Percentiles rank a stretch among this genome's conserved stretches.
Evolutionary conservation across 2,113 vertebrate species (phyloP).

Genomic region (Malaclemys terrapin): DNA sequence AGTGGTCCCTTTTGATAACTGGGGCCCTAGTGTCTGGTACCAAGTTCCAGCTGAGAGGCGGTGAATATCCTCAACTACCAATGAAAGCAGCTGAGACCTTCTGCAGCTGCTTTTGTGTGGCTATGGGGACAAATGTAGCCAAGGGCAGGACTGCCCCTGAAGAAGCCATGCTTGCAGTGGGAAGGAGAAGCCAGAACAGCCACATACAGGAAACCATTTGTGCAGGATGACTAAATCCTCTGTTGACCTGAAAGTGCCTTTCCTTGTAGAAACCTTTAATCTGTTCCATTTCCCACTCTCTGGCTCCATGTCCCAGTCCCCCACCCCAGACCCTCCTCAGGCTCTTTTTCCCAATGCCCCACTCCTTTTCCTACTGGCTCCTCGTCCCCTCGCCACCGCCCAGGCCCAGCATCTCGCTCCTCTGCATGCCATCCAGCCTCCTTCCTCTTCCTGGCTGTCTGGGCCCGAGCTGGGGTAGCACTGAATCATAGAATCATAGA

Average conservation of each 20-base stretch:
- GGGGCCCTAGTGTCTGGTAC: background rate
- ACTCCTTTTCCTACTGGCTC: background rate
- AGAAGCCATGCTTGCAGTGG: background rate
- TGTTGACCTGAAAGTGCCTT: background rate
- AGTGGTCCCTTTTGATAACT: slow-evolving; percentile 28
- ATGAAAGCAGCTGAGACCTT: background rate
- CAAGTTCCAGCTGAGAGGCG: background rate
- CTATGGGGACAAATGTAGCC: background rate
- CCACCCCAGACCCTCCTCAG: background rate
- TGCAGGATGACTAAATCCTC: background rate
- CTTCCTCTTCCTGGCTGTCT: background rate
- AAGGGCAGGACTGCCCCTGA: background rate
- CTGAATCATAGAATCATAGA: too few relatives aligned
- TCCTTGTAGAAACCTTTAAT: background rate
- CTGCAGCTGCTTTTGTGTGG: background rate
- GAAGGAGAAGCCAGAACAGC: background rate
- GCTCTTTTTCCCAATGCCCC: background rate
- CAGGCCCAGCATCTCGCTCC: background rate
- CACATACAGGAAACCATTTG: background rate
- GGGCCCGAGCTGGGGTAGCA: background rate
- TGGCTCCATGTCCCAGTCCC: background rate
- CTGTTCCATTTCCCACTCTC: background rate
- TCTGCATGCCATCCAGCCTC: background rate
- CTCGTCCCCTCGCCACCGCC: too few relatives aligned
- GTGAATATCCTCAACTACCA: background rate